phyloP scores from a whole-genome alignment of 1,140 invertebrate genomes.

The Cepaea nemoralis region DNA sequence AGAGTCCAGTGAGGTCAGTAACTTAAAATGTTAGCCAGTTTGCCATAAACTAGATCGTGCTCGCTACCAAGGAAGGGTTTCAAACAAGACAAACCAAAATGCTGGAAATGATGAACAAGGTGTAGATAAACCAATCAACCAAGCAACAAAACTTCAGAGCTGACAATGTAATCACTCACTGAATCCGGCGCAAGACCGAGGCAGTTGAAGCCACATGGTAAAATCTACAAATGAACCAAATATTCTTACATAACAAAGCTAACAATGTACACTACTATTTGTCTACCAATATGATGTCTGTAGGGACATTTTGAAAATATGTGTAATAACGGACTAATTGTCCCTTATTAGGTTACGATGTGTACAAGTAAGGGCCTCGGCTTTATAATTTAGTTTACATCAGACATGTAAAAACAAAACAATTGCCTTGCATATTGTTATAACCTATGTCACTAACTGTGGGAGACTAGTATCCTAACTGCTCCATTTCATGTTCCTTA shows the following conservation, averaged over 20 bases:
- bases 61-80: neutral
- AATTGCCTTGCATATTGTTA: too few species aligned
- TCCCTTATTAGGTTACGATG: too few species aligned
- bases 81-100: neutral
- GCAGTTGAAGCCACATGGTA: conserved; percentile 63
- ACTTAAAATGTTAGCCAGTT: neutral
- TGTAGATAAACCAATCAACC: neutral
- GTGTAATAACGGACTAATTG: too few species aligned
- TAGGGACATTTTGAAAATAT: too few species aligned
- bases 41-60: neutral
- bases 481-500: too few species aligned
- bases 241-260: neutral
- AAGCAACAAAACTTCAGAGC: neutral
- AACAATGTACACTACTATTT: neutral
- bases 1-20: neutral
- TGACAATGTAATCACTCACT: conserved; percentile 57
- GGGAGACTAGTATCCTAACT: too few species aligned
- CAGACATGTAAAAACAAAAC: too few species aligned
- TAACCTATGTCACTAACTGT: too few species aligned
- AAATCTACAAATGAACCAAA: conserved; percentile 57
- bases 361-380: too few species aligned
- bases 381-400: too few species aligned
- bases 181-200: conserved; percentile 61
- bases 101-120: neutral
- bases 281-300: too few species aligned